Percentiles rank a stretch among this genome's conserved stretches.
Evolutionary conservation across 2,113 vertebrate species (phyloP).

Genomic region (Trogon melanurus): DNA sequence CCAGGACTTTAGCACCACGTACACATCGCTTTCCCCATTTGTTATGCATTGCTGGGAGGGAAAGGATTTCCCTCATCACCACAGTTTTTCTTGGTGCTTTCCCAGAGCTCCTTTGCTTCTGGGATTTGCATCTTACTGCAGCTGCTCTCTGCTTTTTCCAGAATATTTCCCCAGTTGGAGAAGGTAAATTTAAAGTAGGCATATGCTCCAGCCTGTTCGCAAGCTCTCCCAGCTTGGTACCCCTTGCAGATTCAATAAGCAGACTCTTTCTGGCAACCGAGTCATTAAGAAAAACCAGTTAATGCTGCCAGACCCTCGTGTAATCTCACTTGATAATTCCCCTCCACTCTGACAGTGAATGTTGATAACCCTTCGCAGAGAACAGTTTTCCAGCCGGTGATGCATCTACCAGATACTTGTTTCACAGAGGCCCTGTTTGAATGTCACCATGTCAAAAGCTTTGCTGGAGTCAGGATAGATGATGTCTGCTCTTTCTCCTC

Average conservation of each 20-base stretch:
- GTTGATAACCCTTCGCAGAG: background rate
- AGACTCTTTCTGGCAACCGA: background rate
- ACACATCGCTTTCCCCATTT: background rate
- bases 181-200: background rate
- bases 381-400: slow-evolving; percentile 2
- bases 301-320: background rate
- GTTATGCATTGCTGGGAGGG: background rate
- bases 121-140: background rate
- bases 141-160: background rate
- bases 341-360: background rate
- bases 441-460: slow-evolving; percentile 49
- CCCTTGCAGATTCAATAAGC: background rate
- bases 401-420: background rate
- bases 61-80: background rate
- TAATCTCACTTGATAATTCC: background rate
- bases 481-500: slow-evolving; percentile 60
- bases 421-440: background rate
- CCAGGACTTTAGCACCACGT: background rate
- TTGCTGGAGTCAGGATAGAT: slow-evolving; percentile 57
- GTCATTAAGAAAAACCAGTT: background rate
- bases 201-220: background rate
- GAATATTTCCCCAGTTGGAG: background rate
- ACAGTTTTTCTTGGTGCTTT: background rate
- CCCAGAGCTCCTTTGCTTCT: background rate
- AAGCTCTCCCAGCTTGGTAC: background rate